These are phyloP conservation scores for Mylabris sibirica DNA, from an alignment of 2,888 invertebrate genomes.

Conservation along the genomic window DNA sequence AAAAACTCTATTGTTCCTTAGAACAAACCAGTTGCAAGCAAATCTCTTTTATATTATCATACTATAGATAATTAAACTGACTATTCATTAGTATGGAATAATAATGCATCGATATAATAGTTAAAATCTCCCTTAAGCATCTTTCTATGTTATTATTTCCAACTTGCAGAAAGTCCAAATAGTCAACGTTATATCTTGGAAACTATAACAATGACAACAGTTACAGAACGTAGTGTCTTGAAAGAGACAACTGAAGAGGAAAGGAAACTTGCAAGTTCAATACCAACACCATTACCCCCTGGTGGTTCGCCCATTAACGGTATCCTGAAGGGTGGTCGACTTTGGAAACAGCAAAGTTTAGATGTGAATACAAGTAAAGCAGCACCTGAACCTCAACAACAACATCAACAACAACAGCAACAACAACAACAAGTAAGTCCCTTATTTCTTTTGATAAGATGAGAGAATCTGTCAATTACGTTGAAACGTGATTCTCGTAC, in stretches of 20 bases:
- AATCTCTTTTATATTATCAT: neutral
- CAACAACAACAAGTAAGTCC: slow-evolving; percentile 36
- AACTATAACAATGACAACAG: slow-evolving; percentile 74
- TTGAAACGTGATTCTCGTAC: neutral
- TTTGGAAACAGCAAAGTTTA: slow-evolving; percentile 69
- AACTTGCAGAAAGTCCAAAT: slow-evolving; percentile 44
- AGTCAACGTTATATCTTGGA: slow-evolving; percentile 69
- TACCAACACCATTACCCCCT: slow-evolving; percentile 35
- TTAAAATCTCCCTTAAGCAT: neutral
- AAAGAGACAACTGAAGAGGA: slow-evolving; percentile 58
- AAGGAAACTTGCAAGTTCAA: slow-evolving; percentile 30
- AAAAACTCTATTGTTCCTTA: neutral
- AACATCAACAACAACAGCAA: slow-evolving; percentile 28
- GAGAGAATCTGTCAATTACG: neutral
- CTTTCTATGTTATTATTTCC: neutral
- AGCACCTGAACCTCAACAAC: slow-evolving; percentile 30
- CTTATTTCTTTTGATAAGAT: neutral
- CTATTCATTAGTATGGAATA: neutral
- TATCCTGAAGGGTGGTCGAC: slow-evolving; percentile 78
- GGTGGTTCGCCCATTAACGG: slow-evolving; percentile 73
- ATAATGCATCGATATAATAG: neutral
- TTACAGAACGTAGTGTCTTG: slow-evolving; percentile 70
- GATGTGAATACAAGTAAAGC: slow-evolving; percentile 31
- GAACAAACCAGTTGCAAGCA: neutral
- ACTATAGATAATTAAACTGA: neutral